Percentiles rank a stretch among this genome's conserved stretches.
These are phyloP conservation scores for Xiphias gladius DNA, from an alignment of 2,113 vertebrate species.

Conservation along the genomic window DNA sequence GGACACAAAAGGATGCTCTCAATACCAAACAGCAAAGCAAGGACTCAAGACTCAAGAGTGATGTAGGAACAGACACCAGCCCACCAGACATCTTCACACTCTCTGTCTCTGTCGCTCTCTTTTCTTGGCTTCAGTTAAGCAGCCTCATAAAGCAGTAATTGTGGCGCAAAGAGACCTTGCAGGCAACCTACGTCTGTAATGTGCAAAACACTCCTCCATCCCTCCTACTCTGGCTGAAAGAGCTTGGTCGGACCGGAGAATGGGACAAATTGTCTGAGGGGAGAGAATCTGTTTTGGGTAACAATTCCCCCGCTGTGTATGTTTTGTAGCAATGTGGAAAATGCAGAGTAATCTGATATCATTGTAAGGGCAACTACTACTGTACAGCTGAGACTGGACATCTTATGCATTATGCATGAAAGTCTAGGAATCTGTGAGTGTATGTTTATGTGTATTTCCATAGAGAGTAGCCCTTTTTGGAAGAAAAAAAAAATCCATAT, in stretches of 20 bases:
- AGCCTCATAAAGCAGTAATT: conserved; percentile 69
- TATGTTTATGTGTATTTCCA: conserved; percentile 22
- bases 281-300: conserved; percentile 54
- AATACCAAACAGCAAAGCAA: conserved; percentile 34
- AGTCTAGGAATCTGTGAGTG: conserved; percentile 18
- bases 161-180: conserved; percentile 62
- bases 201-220: conserved; percentile 58
- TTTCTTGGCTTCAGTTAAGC: conserved; percentile 52
- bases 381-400: conserved; percentile 13
- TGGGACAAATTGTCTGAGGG: conserved; percentile 63
- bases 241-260: conserved; percentile 50
- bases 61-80: conserved; percentile 50
- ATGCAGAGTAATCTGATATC: conserved; percentile 57
- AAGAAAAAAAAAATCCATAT: conserved; percentile 59
- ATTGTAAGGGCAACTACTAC: conserved; percentile 42
- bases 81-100: conserved; percentile 61
- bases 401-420: conserved; percentile 65
- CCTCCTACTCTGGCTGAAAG: conserved; percentile 65
- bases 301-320: conserved; percentile 61
- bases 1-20: conserved; percentile 28
- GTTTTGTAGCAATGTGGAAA: conserved; percentile 48
- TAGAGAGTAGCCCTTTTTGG: conserved; percentile 6
- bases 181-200: conserved; percentile 69
- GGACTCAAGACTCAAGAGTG: conserved; percentile 15
- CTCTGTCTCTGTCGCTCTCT: conserved; percentile 39